phyloP scores from a whole-genome alignment of 1,140 invertebrate species.

The Bicyclus anynana region DNA sequence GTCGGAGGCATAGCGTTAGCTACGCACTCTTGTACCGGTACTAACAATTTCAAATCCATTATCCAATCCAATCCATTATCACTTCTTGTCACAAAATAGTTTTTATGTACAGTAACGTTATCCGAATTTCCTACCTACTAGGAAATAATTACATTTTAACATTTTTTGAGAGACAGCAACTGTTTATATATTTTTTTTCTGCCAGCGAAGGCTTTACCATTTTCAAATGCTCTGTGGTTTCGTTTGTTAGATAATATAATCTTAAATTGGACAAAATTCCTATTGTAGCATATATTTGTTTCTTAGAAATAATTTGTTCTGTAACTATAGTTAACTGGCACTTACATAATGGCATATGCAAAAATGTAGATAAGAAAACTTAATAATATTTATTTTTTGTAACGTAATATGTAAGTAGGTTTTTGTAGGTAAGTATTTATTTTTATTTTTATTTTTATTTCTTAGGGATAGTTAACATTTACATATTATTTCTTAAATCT shows the following conservation, averaged over 20 bases:
- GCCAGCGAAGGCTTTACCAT: not conserved
- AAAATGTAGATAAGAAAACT: too few species aligned
- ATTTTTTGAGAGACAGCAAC: slow-evolving; percentile 1
- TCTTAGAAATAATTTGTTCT: too few species aligned
- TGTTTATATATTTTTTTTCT: slow-evolving; percentile 6
- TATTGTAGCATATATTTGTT: not conserved
- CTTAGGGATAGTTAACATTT: too few species aligned
- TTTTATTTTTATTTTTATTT: too few species aligned
- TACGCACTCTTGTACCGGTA: not conserved
- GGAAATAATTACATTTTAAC: slow-evolving; percentile 8
- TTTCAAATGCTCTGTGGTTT: not conserved
- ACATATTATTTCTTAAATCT: too few species aligned
- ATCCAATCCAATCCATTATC: too few species aligned
- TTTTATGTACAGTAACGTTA: slow-evolving; percentile 7
- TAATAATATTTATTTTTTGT: too few species aligned
- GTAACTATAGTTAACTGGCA: too few species aligned
- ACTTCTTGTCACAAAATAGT: slow-evolving; percentile 1
- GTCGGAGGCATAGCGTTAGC: not conserved
- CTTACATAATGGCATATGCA: too few species aligned
- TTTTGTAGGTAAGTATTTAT: too few species aligned
- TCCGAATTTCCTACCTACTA: slow-evolving; percentile 12
- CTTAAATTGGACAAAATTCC: too few species aligned
- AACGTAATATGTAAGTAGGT: too few species aligned
- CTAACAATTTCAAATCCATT: slow-evolving; percentile 8
- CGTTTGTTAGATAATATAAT: not conserved